Conservation (phyloP, 2,113 vertebrate species). For the Antennarius striatus region DNA sequence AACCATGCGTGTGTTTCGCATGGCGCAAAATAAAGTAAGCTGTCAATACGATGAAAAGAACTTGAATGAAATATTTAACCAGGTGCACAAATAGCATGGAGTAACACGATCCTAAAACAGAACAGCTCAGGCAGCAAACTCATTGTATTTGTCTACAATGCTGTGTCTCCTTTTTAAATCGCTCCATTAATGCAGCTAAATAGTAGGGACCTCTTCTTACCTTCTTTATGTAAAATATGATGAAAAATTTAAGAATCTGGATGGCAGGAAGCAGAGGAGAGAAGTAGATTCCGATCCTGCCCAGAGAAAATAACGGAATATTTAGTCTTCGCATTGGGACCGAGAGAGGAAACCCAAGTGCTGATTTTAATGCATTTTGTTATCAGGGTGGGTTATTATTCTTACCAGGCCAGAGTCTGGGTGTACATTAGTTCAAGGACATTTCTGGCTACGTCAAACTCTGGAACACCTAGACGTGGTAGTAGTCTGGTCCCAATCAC, state of each 20-base stretch:
- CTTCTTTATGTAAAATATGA: constrained; percentile 93
- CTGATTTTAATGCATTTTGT: background rate
- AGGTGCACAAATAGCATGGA: constrained; percentile 27
- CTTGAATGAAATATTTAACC: constrained; percentile 57
- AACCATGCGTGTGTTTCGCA: constrained; percentile 19
- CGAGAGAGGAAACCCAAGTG: no score
- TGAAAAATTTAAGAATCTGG: constrained; percentile 86
- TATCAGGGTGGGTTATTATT: background rate
- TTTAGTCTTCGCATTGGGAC: background rate
- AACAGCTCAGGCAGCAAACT: background rate
- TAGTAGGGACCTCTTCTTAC: constrained; percentile 70
- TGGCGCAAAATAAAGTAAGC: constrained; percentile 12
- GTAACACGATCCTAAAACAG: constrained; percentile 47
- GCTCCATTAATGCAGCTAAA: background rate
- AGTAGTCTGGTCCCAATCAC: constrained; percentile 82
- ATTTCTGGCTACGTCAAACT: constrained; percentile 94
- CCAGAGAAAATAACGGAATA: constrained; percentile 23
- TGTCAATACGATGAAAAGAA: constrained; percentile 34
- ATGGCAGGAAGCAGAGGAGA: constrained; percentile 91
- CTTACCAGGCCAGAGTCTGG: constrained; percentile 92
- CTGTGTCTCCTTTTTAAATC: constrained; percentile 12
- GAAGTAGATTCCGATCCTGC: constrained; percentile 94
- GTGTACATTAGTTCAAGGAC: constrained; percentile 93
- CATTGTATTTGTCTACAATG: constrained; percentile 2
- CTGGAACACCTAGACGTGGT: constrained; percentile 81